These are phyloP conservation scores for Cephus cinctus DNA, from an alignment of 1,140 invertebrate species.

Conservation along the genomic window DNA sequence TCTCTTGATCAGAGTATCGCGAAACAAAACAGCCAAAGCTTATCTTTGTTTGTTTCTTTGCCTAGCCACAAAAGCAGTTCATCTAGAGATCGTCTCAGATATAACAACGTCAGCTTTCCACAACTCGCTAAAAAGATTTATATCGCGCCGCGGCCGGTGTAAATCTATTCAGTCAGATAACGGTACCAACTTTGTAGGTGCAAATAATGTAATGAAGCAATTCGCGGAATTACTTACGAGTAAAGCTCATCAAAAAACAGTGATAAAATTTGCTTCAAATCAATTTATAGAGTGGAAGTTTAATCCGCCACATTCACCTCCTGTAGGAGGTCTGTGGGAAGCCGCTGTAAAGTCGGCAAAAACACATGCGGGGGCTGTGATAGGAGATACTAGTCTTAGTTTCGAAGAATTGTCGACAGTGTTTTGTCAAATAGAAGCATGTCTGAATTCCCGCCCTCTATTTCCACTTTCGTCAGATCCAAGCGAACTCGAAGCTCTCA, in stretches of 20 bases:
- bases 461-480: not conserved
- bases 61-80: too few species aligned
- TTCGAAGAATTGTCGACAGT: not conserved
- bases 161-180: slow-evolving; percentile 30
- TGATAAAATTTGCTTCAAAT: not conserved
- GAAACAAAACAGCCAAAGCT: too few species aligned
- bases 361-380: slow-evolving; percentile 2
- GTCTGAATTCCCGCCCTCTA: slow-evolving; percentile 8
- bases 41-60: too few species aligned
- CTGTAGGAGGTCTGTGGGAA: slow-evolving; percentile 36
- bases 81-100: slow-evolving; percentile 36
- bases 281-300: slow-evolving; percentile 29
- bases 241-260: not conserved
- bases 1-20: too few species aligned
- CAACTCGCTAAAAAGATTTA: slow-evolving; percentile 25
- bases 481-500: not conserved
- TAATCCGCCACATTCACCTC: slow-evolving; percentile 23
- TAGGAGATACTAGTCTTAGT: not conserved
- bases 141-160: slow-evolving; percentile 21
- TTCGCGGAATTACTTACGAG: not conserved
- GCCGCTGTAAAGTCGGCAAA: slow-evolving; percentile 21
- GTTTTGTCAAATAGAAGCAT: not conserved
- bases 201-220: slow-evolving; percentile 15
- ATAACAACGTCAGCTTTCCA: slow-evolving; percentile 29
- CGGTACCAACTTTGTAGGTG: slow-evolving; percentile 30